Base-by-base conservation (phyloP, 2,888 invertebrate genomes). In the Cartodere bifasciata region DNA sequence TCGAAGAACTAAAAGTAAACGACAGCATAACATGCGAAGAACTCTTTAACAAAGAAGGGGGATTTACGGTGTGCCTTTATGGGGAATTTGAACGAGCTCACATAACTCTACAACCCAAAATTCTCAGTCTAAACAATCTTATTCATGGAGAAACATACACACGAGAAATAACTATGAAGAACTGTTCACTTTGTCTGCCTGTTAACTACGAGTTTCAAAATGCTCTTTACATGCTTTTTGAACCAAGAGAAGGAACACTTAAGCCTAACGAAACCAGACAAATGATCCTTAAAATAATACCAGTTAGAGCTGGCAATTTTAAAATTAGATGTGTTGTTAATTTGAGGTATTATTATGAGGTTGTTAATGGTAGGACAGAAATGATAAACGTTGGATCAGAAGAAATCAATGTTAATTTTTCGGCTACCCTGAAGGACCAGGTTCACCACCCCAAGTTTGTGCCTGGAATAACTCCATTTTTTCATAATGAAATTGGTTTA, bases 51-150 rank as follows among this genome's bases (percentile, higher is more conserved):
- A n/a, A n/a, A 20, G 20, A 23, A 4, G 28, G 36, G 13, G 36
- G 62, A 23, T 63, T 67, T 2, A 57, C 67, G 30, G 61, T 69
- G 32, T 70, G 71, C 36, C 53, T 75, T 12, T 64, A 70, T 43
- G 74, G 72, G 0, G 62, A 67, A 47, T 65, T 62, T 34, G 70
- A 72, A 53, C 52, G 57, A 25, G 60, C 66, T 15, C 49, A 53
- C 14, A 50, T 75, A 11, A 49, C 48, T 3, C 56, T 72, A 37
- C 41, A 46, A 13, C 75, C 75, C 1, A 53, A 62, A 34, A 43
- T 49, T 4, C 36, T 73, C 0, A 42, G 63, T 36, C 62, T 72
- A 37, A 62, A 61, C 2, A 52, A 66, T 21, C 52, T 72, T 6
- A 23, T 42, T 20, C 49, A 69, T 2, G 40, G 47, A 54, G 60